These are phyloP conservation scores for Crenuchus spilurus DNA, from an alignment of 2,797 vertebrate genomes.

Conservation along the genomic window DNA sequence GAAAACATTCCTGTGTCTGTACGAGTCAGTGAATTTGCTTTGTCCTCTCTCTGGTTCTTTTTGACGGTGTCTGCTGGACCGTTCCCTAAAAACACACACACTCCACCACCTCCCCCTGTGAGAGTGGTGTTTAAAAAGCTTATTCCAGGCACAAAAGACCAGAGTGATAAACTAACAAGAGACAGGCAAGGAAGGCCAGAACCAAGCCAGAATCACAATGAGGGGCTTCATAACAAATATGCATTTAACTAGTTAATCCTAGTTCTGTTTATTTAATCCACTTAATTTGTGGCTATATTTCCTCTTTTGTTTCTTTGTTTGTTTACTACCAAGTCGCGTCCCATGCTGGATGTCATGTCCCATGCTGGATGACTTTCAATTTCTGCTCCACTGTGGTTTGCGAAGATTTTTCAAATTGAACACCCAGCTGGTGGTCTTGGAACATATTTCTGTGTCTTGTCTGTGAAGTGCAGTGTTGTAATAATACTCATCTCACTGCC, in stretches of 20 bases:
- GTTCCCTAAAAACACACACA: constrained; percentile 33
- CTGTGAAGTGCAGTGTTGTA: not conserved
- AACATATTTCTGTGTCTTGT: not conserved
- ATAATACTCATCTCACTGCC: not conserved
- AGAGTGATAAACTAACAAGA: constrained; percentile 49
- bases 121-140: constrained; percentile 44
- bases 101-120: not conserved
- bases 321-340: constrained; percentile 21
- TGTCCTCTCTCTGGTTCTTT: constrained; percentile 41
- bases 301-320: not conserved
- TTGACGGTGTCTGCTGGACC: constrained; percentile 49
- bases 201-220: constrained; percentile 45
- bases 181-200: constrained; percentile 38
- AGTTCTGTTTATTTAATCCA: constrained; percentile 1
- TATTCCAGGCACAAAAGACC: constrained; percentile 39
- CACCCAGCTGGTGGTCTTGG: constrained; percentile 15
- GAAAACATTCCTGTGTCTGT: too few species aligned
- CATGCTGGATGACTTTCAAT: constrained; percentile 20
- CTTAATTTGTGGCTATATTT: not conserved
- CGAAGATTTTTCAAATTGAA: constrained; percentile 4
- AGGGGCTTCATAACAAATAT: constrained; percentile 36
- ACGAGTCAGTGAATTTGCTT: constrained; percentile 45
- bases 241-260: constrained; percentile 16
- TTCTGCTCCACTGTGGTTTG: not conserved
- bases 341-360: not conserved